Conservation (phyloP, 2,888 invertebrate species). For the Pristionchus exspectatus region DNA sequence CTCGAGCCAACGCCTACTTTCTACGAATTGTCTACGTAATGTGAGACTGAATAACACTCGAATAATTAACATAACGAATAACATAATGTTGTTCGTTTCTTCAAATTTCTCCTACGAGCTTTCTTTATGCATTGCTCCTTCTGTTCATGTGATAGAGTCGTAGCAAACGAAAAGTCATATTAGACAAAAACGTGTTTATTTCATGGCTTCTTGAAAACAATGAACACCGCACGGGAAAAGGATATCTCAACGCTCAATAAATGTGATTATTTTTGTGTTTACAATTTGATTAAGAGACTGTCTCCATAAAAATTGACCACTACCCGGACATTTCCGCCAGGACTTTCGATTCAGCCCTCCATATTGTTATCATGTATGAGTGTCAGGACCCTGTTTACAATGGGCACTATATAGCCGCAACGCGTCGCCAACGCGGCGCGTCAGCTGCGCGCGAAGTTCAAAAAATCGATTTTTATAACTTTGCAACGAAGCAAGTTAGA, state of each 20-base stretch:
- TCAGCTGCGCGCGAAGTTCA: too few relatives aligned
- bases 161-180: too few relatives aligned
- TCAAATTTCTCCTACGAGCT: background rate
- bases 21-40: background rate
- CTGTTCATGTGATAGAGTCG: background rate
- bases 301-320: too few relatives aligned
- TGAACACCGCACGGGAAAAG: background rate
- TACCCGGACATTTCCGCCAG: too few relatives aligned
- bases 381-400: too few relatives aligned
- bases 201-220: background rate
- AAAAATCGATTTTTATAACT: too few relatives aligned
- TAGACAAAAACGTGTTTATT: background rate
- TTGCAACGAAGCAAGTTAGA: too few relatives aligned
- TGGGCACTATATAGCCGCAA: too few relatives aligned
- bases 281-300: background rate
- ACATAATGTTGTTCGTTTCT: background rate
- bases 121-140: background rate
- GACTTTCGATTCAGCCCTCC: too few relatives aligned
- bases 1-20: constrained; percentile 34
- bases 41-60: background rate
- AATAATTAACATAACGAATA: background rate
- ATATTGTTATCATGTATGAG: too few relatives aligned
- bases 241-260: constrained; percentile 30
- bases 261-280: background rate
- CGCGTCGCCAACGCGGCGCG: too few relatives aligned